Conservation (phyloP, 2,888 invertebrate species). For the Hirtodrosophila duncani region DNA sequence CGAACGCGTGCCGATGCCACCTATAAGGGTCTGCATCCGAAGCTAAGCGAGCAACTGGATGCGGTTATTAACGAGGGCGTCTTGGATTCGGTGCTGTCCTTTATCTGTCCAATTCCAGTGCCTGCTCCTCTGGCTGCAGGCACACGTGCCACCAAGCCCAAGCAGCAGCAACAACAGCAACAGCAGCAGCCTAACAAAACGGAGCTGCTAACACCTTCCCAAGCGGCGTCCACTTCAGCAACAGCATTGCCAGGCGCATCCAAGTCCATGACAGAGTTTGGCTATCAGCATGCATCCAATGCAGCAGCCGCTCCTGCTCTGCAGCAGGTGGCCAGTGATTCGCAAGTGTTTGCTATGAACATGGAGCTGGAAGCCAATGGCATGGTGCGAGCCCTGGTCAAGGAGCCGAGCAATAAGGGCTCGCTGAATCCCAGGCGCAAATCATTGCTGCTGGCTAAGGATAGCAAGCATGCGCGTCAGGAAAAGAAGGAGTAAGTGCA, state of each 20-base stretch:
- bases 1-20: conserved; percentile 16
- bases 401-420: conserved; percentile 39
- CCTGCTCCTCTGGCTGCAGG: conserved; percentile 32
- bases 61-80: conserved; percentile 89
- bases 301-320: conserved; percentile 5
- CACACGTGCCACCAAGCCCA: conserved; percentile 24
- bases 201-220: conserved; percentile 12
- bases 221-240: conserved; percentile 1
- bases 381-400: conserved; percentile 52
- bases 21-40: conserved; percentile 67
- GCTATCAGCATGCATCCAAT: conserved; percentile 1
- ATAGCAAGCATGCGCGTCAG: conserved; percentile 44
- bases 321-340: conserved; percentile 12
- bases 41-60: conserved; percentile 73
- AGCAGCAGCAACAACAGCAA: conserved; percentile 7
- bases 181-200: conserved; percentile 9
- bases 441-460: conserved; percentile 53
- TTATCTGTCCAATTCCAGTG: conserved; percentile 80
- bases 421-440: conserved; percentile 36
- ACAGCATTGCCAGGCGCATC: background rate
- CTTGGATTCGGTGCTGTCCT: conserved; percentile 89
- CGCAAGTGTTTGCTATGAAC: background rate
- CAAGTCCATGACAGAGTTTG: conserved; percentile 33
- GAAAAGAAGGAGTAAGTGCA: conserved; percentile 56
- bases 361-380: conserved; percentile 19